These are phyloP conservation scores for Holacanthus passer DNA, from an alignment of 2,113 vertebrate species.

Conservation along the genomic window DNA sequence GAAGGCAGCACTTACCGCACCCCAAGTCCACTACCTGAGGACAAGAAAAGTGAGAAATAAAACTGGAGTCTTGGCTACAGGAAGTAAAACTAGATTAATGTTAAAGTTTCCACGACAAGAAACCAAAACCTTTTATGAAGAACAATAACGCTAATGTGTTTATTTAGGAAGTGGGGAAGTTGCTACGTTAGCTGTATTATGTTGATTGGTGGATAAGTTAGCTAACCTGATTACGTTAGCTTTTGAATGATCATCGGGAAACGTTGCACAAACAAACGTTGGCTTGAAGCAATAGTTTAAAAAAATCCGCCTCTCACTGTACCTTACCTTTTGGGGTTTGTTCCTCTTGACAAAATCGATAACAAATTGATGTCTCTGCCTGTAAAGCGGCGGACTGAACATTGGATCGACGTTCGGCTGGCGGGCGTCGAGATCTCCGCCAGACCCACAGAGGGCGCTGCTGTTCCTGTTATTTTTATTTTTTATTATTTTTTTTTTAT, in stretches of 20 bases:
- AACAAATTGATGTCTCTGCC: slow-evolving; percentile 90
- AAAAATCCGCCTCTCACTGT: accelerated
- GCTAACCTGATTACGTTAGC: background rate
- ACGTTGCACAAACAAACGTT: background rate
- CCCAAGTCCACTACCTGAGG: slow-evolving; percentile 93
- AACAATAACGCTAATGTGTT: background rate
- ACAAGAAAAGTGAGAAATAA: background rate
- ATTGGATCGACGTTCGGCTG: slow-evolving; percentile 31
- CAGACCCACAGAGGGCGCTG: slow-evolving; percentile 12
- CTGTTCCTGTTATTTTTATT: background rate
- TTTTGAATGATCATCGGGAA: background rate
- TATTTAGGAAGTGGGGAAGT: too few species aligned
- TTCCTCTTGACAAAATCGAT: slow-evolving; percentile 87
- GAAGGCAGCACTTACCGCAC: slow-evolving; percentile 88
- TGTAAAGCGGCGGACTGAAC: slow-evolving; percentile 90
- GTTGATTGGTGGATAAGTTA: background rate
- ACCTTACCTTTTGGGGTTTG: slow-evolving; percentile 88
- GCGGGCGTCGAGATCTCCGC: accelerated
- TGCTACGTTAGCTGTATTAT: too few species aligned
- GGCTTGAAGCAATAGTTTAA: accelerated
- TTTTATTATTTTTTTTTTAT: background rate
- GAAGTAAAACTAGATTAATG: background rate
- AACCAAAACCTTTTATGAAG: background rate
- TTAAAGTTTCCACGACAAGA: background rate
- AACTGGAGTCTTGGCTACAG: background rate